Evolutionary conservation across 2,888 invertebrate genomes (phyloP), one percentile per base, ranked within the genome.

Genomic region (Lepidocyrtoides sp.): DNA sequence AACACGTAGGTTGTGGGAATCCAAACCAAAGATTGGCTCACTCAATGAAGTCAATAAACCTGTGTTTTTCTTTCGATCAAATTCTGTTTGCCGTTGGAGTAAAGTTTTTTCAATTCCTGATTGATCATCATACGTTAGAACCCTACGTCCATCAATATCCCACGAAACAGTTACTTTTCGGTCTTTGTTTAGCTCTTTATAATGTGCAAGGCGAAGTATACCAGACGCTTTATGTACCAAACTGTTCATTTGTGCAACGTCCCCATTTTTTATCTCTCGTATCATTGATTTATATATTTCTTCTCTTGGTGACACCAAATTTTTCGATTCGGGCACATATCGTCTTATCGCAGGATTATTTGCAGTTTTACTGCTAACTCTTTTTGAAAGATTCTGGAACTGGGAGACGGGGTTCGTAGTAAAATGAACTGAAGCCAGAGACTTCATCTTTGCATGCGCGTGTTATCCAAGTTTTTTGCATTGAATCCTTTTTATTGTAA

Each of bases 281-380:
- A 86, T 12, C 85, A 91, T 81, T 10, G 91, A 91, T 32, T 86
- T 81, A 72, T 91, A 91, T 17, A 91, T 86, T 36, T 91, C 91
- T 82, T 86, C 82, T 36, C 84, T 14, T 0, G 90, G 85, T 7
- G 90, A 90, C 12, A n/a, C n/a, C n/a, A n/a, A n/a, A n/a, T n/a
- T n/a, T n/a, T n/a, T n/a, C n/a, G n/a, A n/a, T n/a, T n/a, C n/a
- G n/a, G n/a, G n/a, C n/a, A 54, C 72, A 51, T 41, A 20, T 0
- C 7, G 2, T 69, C 14, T 17, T 12, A 17, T 23, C 14, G 32
- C 69, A 17, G 44, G 29, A 32, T 29, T 89, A 2, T 12, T 54
- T 26, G 20, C 17, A 4, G 32, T 63, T 54, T 36, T 44, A 44
- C 1, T 79, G 26, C 60, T 60, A 10, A 79, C 79, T 14, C 51